Percentiles rank a stretch among this genome's conserved stretches.
These are phyloP conservation scores for Xerus rutilus DNA, from an alignment of 2,797 vertebrate genomes.

Conservation along the genomic window DNA sequence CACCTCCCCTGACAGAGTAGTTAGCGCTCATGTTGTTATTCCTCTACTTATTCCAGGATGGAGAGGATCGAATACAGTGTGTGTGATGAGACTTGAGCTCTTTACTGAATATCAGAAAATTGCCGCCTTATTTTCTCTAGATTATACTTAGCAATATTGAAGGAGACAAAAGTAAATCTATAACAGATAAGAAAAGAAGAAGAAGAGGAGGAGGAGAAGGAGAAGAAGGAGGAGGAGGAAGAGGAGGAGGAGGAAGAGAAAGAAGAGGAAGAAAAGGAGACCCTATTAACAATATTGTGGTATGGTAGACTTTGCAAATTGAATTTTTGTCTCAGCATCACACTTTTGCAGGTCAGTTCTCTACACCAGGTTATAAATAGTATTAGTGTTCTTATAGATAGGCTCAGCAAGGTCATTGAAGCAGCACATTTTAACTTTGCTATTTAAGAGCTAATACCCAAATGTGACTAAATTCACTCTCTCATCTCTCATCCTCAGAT, in stretches of 20 bases:
- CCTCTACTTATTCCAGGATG: background rate
- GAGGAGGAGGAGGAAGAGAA: no score
- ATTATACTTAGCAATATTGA: background rate
- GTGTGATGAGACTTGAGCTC: background rate
- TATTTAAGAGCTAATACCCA: background rate
- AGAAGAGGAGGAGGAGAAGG: background rate
- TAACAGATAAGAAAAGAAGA: background rate
- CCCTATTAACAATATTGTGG: background rate
- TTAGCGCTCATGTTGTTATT: background rate
- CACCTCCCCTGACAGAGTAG: background rate
- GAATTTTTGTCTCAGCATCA: background rate
- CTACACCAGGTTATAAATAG: background rate
- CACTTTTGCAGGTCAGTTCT: background rate
- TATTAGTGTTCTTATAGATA: background rate
- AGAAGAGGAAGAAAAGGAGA: background rate
- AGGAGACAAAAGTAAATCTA: background rate
- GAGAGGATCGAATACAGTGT: background rate
- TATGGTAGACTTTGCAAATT: background rate
- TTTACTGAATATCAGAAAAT: background rate
- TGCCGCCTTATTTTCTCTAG: background rate
- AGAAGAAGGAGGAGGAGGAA: no score
- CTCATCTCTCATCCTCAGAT: background rate
- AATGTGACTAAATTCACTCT: background rate
- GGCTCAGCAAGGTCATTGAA: background rate
- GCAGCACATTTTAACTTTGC: background rate